A percentile compares a stretch with the other conserved stretches of the same genome.
phyloP scores from a whole-genome alignment of 2,888 invertebrate genomes.

The Xylophagus ater region DNA sequence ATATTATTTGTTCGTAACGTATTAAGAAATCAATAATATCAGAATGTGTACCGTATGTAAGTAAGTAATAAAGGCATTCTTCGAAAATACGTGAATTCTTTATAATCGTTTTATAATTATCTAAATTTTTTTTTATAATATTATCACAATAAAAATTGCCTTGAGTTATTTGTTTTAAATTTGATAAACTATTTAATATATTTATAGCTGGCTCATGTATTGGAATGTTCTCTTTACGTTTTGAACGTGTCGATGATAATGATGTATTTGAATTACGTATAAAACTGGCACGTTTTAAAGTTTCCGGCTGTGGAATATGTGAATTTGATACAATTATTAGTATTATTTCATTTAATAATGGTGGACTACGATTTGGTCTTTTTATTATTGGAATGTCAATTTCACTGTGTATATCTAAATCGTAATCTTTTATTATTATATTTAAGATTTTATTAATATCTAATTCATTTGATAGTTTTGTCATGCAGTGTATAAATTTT shows the following conservation, averaged over 20 bases:
- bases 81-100: conserved; percentile 48
- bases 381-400: conserved; percentile 23
- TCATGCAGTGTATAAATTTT: conserved; percentile 35
- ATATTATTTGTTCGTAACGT: conserved; percentile 55
- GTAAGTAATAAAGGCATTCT: conserved; percentile 73
- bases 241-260: conserved; percentile 28
- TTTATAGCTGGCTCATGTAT: conserved; percentile 48
- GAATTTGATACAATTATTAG: conserved; percentile 50
- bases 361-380: conserved; percentile 52
- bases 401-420: conserved; percentile 12
- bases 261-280: conserved; percentile 35
- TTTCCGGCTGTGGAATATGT: conserved; percentile 31
- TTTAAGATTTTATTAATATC: conserved; percentile 26
- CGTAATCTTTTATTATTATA: conserved; percentile 16
- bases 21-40: conserved; percentile 66
- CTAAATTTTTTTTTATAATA: conserved; percentile 24
- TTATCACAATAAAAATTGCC: conserved; percentile 42
- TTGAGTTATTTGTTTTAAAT: conserved; percentile 45
- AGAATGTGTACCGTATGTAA: conserved; percentile 64
- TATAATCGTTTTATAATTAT: conserved; percentile 15
- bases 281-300: conserved; percentile 30
- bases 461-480: conserved; percentile 27
- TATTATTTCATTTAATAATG: conserved; percentile 57
- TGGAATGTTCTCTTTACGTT: conserved; percentile 43
- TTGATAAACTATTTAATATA: conserved; percentile 48